Percentiles rank a stretch among this genome's conserved stretches.
Evolutionary conservation across 2,113 vertebrate species (phyloP).

Genomic region (Brachyhypopomus gauderio): DNA sequence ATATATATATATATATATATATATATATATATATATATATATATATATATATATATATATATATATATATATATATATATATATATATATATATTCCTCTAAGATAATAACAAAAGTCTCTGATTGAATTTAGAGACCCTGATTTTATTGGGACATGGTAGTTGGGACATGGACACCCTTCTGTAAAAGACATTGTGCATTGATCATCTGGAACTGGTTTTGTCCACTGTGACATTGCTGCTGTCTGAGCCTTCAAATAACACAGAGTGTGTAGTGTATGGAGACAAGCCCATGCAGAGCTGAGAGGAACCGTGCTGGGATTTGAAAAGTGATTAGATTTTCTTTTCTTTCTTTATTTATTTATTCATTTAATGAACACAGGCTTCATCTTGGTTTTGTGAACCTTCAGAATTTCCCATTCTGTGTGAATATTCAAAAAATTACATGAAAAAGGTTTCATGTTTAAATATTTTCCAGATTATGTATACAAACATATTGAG

Average conservation of each 20-base stretch:
- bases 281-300: slow-evolving; percentile 30
- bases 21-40: no score
- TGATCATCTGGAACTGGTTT: slow-evolving; percentile 32
- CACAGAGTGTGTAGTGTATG: slow-evolving; percentile 42
- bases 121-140: background rate
- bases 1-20: no score
- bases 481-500: background rate
- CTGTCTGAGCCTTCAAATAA: slow-evolving; percentile 63
- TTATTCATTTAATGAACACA: background rate
- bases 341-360: no score
- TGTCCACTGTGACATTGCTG: slow-evolving; percentile 60
- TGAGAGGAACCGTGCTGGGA: background rate
- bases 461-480: background rate
- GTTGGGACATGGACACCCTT: background rate
- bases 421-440: slow-evolving; percentile 66
- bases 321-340: no score
- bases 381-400: background rate
- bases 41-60: no score
- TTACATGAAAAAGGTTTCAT: slow-evolving; percentile 9
- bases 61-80: no score
- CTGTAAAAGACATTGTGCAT: background rate
- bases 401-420: slow-evolving; percentile 60
- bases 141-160: background rate
- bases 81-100: no score
- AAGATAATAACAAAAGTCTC: background rate